A percentile compares a stretch with the other conserved stretches of the same genome.
Evolutionary conservation across 1,140 invertebrate species (phyloP).

Genomic region (Plutomurus gul): DNA sequence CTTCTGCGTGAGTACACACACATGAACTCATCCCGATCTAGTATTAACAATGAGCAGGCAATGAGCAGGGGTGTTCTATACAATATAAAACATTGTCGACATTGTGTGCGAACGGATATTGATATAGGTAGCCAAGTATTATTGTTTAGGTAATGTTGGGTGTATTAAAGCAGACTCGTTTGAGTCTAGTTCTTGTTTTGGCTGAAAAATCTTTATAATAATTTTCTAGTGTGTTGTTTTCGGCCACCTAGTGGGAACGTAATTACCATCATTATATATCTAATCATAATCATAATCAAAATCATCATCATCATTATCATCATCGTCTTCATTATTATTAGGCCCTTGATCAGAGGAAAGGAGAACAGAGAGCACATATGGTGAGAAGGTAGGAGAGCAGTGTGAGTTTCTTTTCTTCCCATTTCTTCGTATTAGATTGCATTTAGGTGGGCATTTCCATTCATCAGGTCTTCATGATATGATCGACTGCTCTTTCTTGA

Average conservation of each 20-base stretch:
- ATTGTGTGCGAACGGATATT: too few species aligned
- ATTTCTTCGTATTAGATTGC: too few species aligned
- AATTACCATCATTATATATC: constrained; percentile 28
- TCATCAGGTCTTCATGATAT: constrained; percentile 19
- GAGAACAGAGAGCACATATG: not conserved
- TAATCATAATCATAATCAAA: constrained; percentile 36
- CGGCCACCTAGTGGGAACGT: constrained; percentile 21
- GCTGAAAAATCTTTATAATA: constrained; percentile 23
- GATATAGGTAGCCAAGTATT: too few species aligned
- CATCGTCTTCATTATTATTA: constrained; percentile 22
- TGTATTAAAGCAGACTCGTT: too few species aligned
- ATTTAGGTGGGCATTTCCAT: constrained; percentile 9
- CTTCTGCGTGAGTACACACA: not conserved
- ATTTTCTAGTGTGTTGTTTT: constrained; percentile 25
- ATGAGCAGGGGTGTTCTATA: too few species aligned
- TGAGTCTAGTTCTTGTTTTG: not conserved
- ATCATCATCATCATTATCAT: constrained; percentile 31
- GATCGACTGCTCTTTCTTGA: constrained; percentile 12
- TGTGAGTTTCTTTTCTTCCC: too few species aligned
- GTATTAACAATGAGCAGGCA: too few species aligned
- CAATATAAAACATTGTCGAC: too few species aligned
- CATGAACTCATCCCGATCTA: not conserved
- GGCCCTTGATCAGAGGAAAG: not conserved
- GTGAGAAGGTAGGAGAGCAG: too few species aligned
- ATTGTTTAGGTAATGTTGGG: too few species aligned